phyloP scores from a whole-genome alignment of 2,113 vertebrate genomes.

The Geococcyx californianus region DNA sequence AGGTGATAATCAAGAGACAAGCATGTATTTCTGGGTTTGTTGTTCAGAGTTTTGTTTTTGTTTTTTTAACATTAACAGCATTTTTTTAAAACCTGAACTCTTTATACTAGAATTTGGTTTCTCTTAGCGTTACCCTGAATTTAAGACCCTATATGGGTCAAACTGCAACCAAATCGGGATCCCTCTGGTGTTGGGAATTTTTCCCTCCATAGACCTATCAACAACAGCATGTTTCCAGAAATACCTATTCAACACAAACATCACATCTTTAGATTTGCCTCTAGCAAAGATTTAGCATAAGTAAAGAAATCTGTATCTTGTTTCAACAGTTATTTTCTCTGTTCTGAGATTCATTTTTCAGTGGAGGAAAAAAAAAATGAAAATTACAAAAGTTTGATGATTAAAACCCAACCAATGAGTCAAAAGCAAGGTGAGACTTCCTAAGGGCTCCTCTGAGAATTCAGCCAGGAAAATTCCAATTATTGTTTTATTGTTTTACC shows the following conservation, averaged over 20 bases:
- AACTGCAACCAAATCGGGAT: not conserved
- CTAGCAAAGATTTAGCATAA: not conserved
- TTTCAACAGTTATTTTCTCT: not conserved
- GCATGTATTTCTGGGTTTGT: not conserved
- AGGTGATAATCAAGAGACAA: not conserved
- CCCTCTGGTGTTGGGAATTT: not conserved
- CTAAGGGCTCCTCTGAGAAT: not conserved
- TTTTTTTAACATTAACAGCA: not conserved
- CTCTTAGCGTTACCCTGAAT: not conserved
- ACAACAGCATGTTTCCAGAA: not conserved
- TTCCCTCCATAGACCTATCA: not conserved
- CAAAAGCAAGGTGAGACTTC: constrained; percentile 40
- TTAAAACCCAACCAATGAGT: constrained; percentile 2
- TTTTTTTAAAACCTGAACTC: not conserved
- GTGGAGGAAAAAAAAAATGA: not conserved
- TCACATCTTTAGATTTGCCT: not conserved
- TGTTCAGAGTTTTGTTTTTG: not conserved
- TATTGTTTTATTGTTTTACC: constrained; percentile 28
- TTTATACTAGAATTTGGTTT: not conserved
- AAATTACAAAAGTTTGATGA: not conserved
- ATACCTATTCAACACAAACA: not conserved
- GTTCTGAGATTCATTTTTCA: not conserved
- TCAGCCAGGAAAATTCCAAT: constrained; percentile 8
- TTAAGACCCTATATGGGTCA: not conserved
- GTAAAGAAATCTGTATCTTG: not conserved